A percentile compares a stretch with the other conserved stretches of the same genome.
These are phyloP conservation scores for Dendropsophus ebraccatus DNA, from an alignment of 2,113 vertebrate genomes.

Conservation along the genomic window DNA sequence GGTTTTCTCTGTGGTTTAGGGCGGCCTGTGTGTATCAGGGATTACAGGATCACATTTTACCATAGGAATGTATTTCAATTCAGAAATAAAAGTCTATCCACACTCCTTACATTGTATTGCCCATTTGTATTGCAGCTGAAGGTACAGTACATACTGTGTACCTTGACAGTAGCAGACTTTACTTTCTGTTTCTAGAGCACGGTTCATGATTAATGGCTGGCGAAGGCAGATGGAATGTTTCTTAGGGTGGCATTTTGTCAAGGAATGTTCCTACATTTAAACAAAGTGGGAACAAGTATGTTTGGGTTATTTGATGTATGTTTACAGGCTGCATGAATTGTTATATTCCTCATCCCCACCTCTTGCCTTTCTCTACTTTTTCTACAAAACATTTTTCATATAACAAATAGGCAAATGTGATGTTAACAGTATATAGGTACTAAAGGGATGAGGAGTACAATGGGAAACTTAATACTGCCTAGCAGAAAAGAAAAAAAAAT, in stretches of 20 bases:
- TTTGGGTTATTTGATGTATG: slow-evolving; percentile 48
- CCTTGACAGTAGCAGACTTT: slow-evolving; percentile 1
- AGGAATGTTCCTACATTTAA: slow-evolving; percentile 28
- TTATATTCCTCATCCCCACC: not conserved
- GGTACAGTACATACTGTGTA: not conserved
- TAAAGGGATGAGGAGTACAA: no score
- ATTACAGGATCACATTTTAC: no score
- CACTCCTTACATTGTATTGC: no score
- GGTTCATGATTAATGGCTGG: slow-evolving; percentile 25
- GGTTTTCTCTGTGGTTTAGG: no score
- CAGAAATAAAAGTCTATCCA: no score
- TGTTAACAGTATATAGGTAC: no score
- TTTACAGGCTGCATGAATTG: not conserved
- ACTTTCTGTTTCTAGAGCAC: not conserved
- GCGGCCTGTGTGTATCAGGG: no score
- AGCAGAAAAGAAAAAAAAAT: no score
- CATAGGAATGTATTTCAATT: no score
- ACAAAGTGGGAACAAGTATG: slow-evolving; percentile 34
- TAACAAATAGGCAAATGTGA: no score
- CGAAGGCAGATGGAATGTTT: slow-evolving; percentile 19
- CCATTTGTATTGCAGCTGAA: no score
- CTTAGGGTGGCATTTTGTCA: slow-evolving; percentile 9
- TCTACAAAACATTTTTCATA: not conserved
- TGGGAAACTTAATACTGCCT: no score
- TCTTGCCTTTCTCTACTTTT: not conserved